Base-by-base conservation (phyloP, 2,888 invertebrate species). In the Panorpa germanica region DNA sequence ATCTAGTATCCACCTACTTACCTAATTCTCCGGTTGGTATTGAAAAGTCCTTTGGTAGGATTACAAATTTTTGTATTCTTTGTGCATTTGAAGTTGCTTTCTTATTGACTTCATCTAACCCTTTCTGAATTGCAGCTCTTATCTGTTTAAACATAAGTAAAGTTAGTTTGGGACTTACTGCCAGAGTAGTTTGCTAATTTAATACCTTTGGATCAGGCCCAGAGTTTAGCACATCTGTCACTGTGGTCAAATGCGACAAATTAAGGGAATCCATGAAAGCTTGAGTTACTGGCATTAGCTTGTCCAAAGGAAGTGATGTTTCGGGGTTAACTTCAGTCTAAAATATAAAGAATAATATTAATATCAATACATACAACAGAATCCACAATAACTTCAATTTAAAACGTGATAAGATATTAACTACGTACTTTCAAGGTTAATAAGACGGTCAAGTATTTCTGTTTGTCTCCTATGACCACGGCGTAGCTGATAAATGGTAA, bases 21-120 rank as follows among this genome's bases (percentile, higher is more conserved):
- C 83, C 83, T 46, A 85, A 55, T 62, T 85, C 85, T 39, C 80
- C 83, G 5, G 75, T 73, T 20, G 65, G 59, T 32, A 80, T 54
- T 7, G 81, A 78, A 52, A 85, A 82, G 51, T 85, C 83, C 9
- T 54, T 57, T 0, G 81, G 77, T 29, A 85, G 55, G 31, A 85
- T 62, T 8, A 63, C 54, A 54, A 81, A 76, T 47, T 83, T 85
- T 52, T 82, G 80, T 34, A 86, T 63, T 46, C 63, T 72, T 44
- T 80, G 76, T 20, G 83, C 83, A 47, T 76, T 72, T 2, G 82
- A 83, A 29, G 71, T 69, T 4, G 81, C 72, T 32, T 67, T 60
- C 29, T 55, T 55, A 51, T 86, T 86, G n/a, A 71, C 76, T 37
- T 63, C 57, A 34, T 63, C 60, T 29, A 85, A 65, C 2, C 71